Conservation (phyloP, 2,113 vertebrate species). For the Eulemur macaco region DNA sequence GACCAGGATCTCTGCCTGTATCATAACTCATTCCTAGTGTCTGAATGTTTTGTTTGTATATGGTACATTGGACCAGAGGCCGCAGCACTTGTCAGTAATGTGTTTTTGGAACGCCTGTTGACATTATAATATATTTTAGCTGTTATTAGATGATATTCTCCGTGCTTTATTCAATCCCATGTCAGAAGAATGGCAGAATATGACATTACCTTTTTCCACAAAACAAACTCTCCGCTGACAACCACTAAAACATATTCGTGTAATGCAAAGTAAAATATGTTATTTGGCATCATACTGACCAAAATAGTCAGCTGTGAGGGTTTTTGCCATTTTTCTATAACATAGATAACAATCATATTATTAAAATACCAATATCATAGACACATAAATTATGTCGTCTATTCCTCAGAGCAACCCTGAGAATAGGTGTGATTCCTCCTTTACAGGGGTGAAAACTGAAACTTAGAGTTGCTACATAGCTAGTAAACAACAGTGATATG, state of each 20-base stretch:
- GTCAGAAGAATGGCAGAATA: not conserved
- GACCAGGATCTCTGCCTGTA: too few species aligned
- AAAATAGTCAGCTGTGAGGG: not conserved
- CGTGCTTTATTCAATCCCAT: not conserved
- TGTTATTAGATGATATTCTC: not conserved
- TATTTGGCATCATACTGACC: not conserved
- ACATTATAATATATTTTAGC: not conserved
- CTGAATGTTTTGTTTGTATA: too few species aligned
- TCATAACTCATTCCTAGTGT: too few species aligned
- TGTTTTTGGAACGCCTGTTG: too few species aligned
- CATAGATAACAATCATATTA: not conserved
- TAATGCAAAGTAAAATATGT: not conserved
- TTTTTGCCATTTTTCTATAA: not conserved
- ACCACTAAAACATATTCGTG: not conserved
- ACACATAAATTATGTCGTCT: not conserved
- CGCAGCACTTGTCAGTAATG: not conserved
- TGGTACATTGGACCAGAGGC: not conserved
- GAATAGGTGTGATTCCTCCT: too few species aligned
- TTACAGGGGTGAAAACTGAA: too few species aligned
- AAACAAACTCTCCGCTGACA: not conserved
- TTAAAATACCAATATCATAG: not conserved
- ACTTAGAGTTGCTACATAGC: too few species aligned
- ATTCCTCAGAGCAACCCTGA: not conserved
- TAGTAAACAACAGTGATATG: too few species aligned
- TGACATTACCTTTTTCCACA: not conserved